These are phyloP conservation scores for Heliothis subflexa DNA, from an alignment of 1,140 invertebrate species.

Conservation along the genomic window DNA sequence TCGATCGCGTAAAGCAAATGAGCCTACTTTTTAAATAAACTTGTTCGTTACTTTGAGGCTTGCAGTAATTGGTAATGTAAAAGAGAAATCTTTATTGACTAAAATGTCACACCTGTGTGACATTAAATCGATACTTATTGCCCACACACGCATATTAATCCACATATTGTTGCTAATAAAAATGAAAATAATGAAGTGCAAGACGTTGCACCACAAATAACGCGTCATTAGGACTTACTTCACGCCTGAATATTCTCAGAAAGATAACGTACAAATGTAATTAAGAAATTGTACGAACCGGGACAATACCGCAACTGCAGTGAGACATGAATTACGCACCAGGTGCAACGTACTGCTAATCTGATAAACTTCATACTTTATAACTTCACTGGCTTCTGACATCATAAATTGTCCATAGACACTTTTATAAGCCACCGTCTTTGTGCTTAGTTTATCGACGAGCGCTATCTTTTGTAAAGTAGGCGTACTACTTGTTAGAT, in stretches of 20 bases:
- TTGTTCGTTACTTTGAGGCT: background rate
- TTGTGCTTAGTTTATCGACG: background rate
- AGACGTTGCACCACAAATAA: background rate
- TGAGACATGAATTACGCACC: slow-evolving; percentile 21
- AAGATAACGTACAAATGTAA: background rate
- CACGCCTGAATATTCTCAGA: slow-evolving; percentile 2
- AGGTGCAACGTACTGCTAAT: slow-evolving; percentile 52
- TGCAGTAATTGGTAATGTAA: slow-evolving; percentile 4
- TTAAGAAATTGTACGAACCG: slow-evolving; percentile 20
- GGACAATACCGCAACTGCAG: slow-evolving; percentile 19
- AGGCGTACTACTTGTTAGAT: background rate
- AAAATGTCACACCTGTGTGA: slow-evolving; percentile 1
- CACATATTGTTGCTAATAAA: background rate
- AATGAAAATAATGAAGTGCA: background rate
- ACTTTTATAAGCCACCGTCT: slow-evolving; percentile 16
- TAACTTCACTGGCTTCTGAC: slow-evolving; percentile 23
- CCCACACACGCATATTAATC: background rate
- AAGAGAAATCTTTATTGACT: slow-evolving; percentile 23
- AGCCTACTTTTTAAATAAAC: slow-evolving; percentile 21
- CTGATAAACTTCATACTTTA: slow-evolving; percentile 51
- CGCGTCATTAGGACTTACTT: background rate
- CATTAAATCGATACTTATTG: background rate
- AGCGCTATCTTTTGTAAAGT: background rate
- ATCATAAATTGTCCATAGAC: slow-evolving; percentile 29
- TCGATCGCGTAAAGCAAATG: slow-evolving; percentile 19